These are phyloP conservation scores for Poecile montanus DNA, from an alignment of 2,797 vertebrate genomes.

Conservation along the genomic window DNA sequence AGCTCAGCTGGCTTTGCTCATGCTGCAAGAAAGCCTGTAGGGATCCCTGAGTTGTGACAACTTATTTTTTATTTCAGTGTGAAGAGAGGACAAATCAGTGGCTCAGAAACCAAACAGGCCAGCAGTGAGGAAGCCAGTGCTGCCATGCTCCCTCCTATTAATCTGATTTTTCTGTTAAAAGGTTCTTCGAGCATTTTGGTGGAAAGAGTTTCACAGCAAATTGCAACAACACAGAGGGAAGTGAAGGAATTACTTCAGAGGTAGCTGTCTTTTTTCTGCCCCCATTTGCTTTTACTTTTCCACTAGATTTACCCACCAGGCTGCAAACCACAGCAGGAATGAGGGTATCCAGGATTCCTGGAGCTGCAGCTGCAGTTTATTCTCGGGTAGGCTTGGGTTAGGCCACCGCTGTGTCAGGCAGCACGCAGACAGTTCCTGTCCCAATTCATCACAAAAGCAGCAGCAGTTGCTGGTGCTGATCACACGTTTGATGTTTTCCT, in stretches of 20 bases:
- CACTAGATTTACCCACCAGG: not conserved
- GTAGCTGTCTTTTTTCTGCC: not conserved
- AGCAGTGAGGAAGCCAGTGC: not conserved
- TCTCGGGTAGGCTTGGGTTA: rapidly evolving
- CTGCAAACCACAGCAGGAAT: not conserved
- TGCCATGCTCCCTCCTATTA: not conserved
- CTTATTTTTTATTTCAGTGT: not conserved
- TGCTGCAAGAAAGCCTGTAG: not conserved
- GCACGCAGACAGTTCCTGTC: not conserved
- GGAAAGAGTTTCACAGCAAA: not conserved
- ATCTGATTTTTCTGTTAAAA: not conserved
- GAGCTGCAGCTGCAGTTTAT: not conserved
- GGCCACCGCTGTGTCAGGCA: not conserved
- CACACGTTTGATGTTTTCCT: not conserved
- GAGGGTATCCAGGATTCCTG: not conserved
- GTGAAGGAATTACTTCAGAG: not conserved
- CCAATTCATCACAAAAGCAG: not conserved
- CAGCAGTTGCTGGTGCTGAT: not conserved
- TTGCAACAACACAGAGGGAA: not conserved
- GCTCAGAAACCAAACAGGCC: not conserved
- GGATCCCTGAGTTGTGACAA: not conserved
- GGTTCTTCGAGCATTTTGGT: not conserved
- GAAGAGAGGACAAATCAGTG: not conserved
- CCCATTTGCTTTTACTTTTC: not conserved
- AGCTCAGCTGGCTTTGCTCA: not conserved